Evolutionary conservation across 2,113 vertebrate genomes (phyloP).

Genomic region (Enhydra lutris): DNA sequence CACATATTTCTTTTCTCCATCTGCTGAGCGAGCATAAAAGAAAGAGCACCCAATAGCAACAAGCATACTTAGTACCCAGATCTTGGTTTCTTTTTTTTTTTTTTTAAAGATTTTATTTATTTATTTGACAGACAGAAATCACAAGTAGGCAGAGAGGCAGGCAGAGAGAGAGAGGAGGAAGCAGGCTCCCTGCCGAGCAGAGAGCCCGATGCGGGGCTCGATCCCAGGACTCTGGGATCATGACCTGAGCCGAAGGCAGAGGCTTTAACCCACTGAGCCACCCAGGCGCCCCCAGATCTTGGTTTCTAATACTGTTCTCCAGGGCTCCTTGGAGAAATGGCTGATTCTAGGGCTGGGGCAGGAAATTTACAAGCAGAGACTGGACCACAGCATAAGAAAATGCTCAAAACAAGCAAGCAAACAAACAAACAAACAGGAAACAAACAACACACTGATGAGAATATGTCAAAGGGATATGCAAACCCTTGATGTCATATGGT

Average conservation of each 20-base stretch:
- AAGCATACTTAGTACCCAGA: background rate
- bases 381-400: background rate
- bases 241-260: no score
- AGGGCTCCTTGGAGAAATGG: background rate
- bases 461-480: background rate
- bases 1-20: background rate
- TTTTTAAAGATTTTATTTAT: no score
- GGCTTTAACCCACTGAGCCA: no score
- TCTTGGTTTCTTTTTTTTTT: background rate
- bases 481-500: background rate
- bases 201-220: no score
- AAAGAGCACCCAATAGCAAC: background rate
- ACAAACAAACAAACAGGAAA: background rate
- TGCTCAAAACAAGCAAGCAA: background rate
- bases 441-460: background rate
- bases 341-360: background rate
- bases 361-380: background rate
- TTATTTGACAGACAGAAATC: no score
- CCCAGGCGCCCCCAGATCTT: background rate
- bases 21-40: background rate
- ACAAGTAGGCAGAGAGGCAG: no score
- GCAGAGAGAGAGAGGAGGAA: no score
- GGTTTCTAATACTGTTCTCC: background rate
- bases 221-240: no score
- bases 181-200: no score